These are phyloP conservation scores for Mythimna impura DNA, from an alignment of 2,888 invertebrate species.

Conservation along the genomic window DNA sequence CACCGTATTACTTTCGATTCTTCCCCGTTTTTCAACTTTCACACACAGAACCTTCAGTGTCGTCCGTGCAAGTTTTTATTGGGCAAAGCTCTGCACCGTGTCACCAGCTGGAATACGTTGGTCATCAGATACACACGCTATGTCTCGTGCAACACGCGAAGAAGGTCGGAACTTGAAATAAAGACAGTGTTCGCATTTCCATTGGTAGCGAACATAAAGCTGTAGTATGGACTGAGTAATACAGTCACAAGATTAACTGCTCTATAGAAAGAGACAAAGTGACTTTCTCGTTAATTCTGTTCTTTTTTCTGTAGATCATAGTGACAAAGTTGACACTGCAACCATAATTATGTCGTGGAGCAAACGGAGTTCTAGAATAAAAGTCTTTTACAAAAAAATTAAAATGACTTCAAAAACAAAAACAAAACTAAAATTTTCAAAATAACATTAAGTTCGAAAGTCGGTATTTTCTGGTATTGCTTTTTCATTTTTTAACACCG, in stretches of 20 bases:
- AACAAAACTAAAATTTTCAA: no score
- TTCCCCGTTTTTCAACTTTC: conserved; percentile 42
- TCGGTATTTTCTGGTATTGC: no score
- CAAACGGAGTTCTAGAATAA: neutral
- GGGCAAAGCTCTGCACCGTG: conserved; percentile 32
- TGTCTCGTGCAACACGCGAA: conserved; percentile 80
- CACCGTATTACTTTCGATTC: conserved; percentile 63
- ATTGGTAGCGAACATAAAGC: conserved; percentile 66
- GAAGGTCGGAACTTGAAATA: conserved; percentile 70
- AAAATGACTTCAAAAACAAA: no score
- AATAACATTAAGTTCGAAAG: no score
- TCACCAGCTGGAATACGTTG: conserved; percentile 50
- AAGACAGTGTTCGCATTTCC: conserved; percentile 71
- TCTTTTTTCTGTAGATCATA: neutral
- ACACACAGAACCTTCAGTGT: conserved; percentile 39
- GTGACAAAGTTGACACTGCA: neutral
- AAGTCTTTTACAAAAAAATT: neutral
- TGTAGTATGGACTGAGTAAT: conserved; percentile 1
- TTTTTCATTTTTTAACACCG: no score
- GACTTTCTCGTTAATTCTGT: no score
- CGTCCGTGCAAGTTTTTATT: conserved; percentile 4
- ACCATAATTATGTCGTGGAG: neutral
- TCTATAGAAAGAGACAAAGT: no score
- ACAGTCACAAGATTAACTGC: neutral
- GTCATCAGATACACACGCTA: conserved; percentile 69